phyloP scores from a whole-genome alignment of 2,797 vertebrate species.

The Adrianichthys oophorus region DNA sequence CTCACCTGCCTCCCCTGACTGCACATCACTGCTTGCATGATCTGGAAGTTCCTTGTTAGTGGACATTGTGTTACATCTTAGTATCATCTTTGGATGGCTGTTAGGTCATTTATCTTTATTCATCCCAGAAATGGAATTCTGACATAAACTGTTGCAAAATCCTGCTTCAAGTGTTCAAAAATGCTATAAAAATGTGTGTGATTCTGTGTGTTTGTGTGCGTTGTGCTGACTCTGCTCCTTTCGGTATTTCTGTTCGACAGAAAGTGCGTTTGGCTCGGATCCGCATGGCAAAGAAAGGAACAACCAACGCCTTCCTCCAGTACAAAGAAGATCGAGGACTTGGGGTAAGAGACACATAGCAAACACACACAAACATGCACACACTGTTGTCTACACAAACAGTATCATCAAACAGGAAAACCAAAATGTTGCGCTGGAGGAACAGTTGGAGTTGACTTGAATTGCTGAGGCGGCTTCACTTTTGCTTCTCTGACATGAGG shows the following conservation, averaged over 20 bases:
- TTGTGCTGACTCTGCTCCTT: constrained; percentile 38
- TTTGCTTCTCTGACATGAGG: too few relatives aligned
- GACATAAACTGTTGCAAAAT: neutral
- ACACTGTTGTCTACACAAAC: constrained; percentile 8
- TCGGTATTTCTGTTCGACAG: constrained; percentile 66
- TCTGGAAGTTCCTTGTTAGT: too few relatives aligned
- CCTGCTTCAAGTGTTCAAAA: neutral
- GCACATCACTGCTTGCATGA: too few relatives aligned
- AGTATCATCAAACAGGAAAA: neutral
- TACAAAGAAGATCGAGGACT: constrained; percentile 86
- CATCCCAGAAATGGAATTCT: neutral
- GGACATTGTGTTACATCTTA: too few relatives aligned
- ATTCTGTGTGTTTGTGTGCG: constrained; percentile 7
- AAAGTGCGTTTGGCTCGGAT: constrained; percentile 90
- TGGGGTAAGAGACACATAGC: constrained; percentile 53
- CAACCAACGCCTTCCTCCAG: constrained; percentile 88
- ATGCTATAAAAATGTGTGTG: neutral
- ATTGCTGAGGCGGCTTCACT: too few relatives aligned
- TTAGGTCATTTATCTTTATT: neutral
- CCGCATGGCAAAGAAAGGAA: constrained; percentile 88
- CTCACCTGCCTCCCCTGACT: too few relatives aligned
- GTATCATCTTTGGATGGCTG: too few relatives aligned
- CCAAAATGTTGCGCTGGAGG: too few relatives aligned
- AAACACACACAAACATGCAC: constrained; percentile 37
- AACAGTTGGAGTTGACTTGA: too few relatives aligned